Evolutionary conservation across 2,113 vertebrate genomes (phyloP).

Genomic region (Fukomys damarensis): DNA sequence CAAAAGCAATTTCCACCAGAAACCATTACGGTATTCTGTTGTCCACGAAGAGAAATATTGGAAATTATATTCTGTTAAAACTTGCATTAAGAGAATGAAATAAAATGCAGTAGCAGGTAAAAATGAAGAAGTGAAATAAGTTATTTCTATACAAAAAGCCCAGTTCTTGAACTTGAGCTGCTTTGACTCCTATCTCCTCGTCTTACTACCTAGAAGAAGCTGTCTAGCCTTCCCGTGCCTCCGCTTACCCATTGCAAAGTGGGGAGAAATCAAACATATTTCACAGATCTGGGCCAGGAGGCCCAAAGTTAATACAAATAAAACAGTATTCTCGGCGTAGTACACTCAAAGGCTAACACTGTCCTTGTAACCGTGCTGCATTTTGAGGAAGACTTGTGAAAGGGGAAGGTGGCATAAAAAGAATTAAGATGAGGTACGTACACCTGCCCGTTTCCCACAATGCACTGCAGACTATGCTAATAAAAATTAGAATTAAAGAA

Average conservation of each 20-base stretch:
- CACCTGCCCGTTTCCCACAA: accelerated
- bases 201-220: accelerated
- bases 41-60: not conserved
- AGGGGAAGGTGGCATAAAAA: not conserved
- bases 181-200: not conserved
- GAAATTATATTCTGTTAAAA: not conserved
- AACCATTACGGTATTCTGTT: not conserved
- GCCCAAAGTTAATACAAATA: not conserved
- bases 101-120: not conserved
- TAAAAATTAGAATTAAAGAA: not conserved
- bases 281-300: not conserved
- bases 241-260: not conserved
- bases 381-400: not conserved
- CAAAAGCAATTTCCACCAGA: not conserved
- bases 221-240: not conserved
- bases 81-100: not conserved
- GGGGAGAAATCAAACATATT: not conserved
- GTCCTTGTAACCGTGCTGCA: accelerated
- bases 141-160: not conserved
- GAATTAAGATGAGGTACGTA: not conserved
- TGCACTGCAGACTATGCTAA: not conserved
- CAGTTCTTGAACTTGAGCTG: not conserved
- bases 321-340: accelerated
- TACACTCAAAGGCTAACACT: not conserved
- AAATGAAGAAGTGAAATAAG: not conserved